Base-by-base conservation (phyloP, 2,113 vertebrate genomes). In the Eurystomus gularis region DNA sequence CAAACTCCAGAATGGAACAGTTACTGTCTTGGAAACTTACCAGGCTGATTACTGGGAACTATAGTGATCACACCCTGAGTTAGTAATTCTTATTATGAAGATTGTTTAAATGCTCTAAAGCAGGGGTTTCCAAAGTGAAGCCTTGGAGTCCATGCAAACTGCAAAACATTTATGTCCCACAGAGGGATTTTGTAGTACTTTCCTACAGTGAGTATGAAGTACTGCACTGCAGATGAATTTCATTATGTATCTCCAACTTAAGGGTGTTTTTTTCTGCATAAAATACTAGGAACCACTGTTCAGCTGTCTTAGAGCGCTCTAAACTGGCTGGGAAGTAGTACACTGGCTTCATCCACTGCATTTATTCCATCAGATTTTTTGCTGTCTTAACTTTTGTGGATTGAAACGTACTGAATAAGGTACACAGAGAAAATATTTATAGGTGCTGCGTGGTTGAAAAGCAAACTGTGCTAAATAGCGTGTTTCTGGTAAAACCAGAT, bases 191-290 rank as follows among this genome's bases (percentile, higher is more conserved):
- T 93, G 49, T 79, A 81, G 69, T 91, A 48, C 57, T 91, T 69
- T 65, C 29, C 51, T 78, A 82, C 29, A 46, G 51, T 68, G 77
- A 91, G 42, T 68, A 55, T 48, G 7, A 91, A 89, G 42, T 76
- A 68, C 94, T 91, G 86, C 91, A 91, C 65, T 96, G 95, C 81
- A 94, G 91, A 82, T 95, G 73, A 79, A 96, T 97, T 88, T 93
- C 60, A 60, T 92, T 83, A 71, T 42, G 55, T 61, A 64, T 71
- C 82, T 26, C 61, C 17, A 78, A 71, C 49, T 77, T 60, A 58
- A 46, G 71, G 72, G 6, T 51, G 6, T 37, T 95, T 94, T 75
- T 79, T 75, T 79, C 65, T 84, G 35, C 95, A 91, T 64, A 35
- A 88, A 86, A 86, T 83, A 62, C 64, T 24, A 71, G 72, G 64